Conservation (phyloP, 2,113 vertebrate species). For the Brachypteracias leptosomus region DNA sequence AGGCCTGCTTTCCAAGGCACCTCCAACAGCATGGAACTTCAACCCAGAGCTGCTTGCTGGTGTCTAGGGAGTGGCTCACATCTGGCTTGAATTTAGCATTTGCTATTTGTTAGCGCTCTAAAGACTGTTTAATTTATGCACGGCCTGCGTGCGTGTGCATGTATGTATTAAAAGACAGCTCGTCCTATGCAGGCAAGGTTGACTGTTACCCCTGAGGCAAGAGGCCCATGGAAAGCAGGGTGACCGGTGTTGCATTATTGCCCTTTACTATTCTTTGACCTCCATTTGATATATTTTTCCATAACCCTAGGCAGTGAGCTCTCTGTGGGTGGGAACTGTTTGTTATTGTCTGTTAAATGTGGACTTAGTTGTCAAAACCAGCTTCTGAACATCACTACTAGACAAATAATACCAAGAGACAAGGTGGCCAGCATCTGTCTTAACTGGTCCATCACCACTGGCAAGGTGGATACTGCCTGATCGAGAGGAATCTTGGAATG, state of each 20-base stretch:
- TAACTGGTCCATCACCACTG: background rate
- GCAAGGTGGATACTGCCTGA: background rate
- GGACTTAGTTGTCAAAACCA: background rate
- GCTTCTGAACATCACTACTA: background rate
- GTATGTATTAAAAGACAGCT: background rate
- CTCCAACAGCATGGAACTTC: background rate
- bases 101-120: background rate
- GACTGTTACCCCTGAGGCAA: slow-evolving; percentile 35
- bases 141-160: background rate
- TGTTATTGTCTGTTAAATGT: slow-evolving; percentile 3
- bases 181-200: slow-evolving; percentile 27
- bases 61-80: background rate
- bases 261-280: slow-evolving; percentile 39
- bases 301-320: slow-evolving; percentile 42
- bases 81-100: slow-evolving; percentile 46
- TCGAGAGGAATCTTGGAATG: background rate
- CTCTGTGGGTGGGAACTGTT: slow-evolving; percentile 8
- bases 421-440: background rate
- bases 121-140: background rate
- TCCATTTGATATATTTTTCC: slow-evolving; percentile 52
- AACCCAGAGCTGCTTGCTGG: background rate
- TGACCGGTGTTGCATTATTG: slow-evolving; percentile 6
- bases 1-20: background rate
- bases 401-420: background rate
- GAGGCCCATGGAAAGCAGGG: slow-evolving; percentile 14